phyloP scores from a whole-genome alignment of 2,888 invertebrate species.

The Epistrophella euchroma region DNA sequence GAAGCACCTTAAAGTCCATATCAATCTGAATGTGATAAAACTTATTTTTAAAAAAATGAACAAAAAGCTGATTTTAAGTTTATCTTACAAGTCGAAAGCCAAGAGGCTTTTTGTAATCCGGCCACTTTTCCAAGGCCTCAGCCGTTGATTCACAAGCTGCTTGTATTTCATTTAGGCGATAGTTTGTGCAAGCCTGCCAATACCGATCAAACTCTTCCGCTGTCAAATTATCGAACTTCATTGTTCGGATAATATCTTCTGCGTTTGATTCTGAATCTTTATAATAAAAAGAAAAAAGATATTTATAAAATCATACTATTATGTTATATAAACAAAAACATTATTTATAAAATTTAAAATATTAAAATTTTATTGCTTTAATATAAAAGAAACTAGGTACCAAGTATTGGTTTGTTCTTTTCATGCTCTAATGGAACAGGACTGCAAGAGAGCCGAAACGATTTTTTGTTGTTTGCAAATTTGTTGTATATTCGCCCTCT shows the following conservation, averaged over 20 bases:
- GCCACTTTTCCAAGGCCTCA: slow-evolving; percentile 15
- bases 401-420: neutral
- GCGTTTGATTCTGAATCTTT: neutral
- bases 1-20: slow-evolving; percentile 1
- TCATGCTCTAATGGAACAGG: neutral
- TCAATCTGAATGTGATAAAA: neutral
- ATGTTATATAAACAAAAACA: neutral
- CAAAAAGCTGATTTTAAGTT: no score
- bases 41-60: no score
- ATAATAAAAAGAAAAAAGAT: neutral
- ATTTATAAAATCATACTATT: neutral
- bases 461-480: neutral
- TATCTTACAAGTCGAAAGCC: neutral
- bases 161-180: neutral
- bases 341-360: no score
- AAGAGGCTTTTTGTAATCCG: neutral
- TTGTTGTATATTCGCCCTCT: neutral
- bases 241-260: neutral
- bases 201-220: no score
- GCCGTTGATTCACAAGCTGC: neutral
- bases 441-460: neutral
- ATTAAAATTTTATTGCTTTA: no score
- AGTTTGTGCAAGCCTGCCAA: neutral
- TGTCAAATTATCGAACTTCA: neutral
- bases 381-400: no score